Conservation (phyloP, 2,888 invertebrate genomes). For the Macrosiphum euphorbiae region DNA sequence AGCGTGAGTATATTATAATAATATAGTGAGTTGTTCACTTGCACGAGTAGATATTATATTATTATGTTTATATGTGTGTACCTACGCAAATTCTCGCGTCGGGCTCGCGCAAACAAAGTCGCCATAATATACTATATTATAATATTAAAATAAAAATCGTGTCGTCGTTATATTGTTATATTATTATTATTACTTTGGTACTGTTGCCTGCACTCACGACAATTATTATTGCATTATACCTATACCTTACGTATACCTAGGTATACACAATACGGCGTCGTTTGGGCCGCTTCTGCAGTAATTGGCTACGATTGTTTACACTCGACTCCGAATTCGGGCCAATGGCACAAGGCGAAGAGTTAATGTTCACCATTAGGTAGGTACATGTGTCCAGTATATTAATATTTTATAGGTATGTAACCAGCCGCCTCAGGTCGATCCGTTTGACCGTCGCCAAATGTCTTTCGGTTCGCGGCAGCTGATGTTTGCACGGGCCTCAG, state of each 20-base stretch:
- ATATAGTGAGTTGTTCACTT: neutral
- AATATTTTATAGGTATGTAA: neutral
- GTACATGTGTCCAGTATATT: neutral
- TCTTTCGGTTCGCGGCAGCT: neutral
- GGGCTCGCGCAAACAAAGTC: neutral
- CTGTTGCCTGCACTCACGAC: neutral
- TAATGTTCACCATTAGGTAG: neutral
- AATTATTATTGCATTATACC: neutral
- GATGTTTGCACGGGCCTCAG: neutral
- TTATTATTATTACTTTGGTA: neutral
- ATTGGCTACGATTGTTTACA: constrained; percentile 36
- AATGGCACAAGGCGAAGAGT: constrained; percentile 18
- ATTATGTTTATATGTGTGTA: neutral
- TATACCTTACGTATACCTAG: no score
- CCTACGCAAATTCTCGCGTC: neutral
- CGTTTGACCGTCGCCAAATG: neutral
- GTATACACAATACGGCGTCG: no score
- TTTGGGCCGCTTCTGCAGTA: neutral
- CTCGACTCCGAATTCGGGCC: constrained; percentile 8
- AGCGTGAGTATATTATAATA: neutral
- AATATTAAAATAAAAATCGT: neutral
- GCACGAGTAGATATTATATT: neutral
- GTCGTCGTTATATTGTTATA: neutral
- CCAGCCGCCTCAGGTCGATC: neutral
- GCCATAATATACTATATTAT: neutral